A percentile compares a stretch with the other conserved stretches of the same genome.
These are phyloP conservation scores for Harmothoe impar DNA, from an alignment of 2,888 invertebrate species.

Conservation along the genomic window DNA sequence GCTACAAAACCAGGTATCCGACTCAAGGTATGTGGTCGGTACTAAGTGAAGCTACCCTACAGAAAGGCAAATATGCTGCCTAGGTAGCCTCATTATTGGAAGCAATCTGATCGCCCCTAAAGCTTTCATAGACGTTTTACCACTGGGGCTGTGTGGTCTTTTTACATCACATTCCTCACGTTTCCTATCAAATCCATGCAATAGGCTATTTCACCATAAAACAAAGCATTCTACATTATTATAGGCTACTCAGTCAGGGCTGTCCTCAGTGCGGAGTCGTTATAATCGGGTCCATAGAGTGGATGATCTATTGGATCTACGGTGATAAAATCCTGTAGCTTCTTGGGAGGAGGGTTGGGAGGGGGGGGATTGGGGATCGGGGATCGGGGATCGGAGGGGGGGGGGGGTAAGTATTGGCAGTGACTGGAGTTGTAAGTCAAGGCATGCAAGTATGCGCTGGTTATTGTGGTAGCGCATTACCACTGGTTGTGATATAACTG, in stretches of 20 bases:
- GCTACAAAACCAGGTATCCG: too few species aligned
- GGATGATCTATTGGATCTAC: neutral
- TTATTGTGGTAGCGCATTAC: too few species aligned
- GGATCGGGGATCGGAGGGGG: too few species aligned
- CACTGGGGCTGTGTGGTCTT: neutral
- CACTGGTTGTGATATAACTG: too few species aligned
- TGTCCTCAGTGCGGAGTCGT: neutral
- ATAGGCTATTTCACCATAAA: slow-evolving; percentile 4
- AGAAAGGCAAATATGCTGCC: too few species aligned
- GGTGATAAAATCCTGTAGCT: neutral
- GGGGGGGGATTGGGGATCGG: neutral
- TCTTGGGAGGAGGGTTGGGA: neutral
- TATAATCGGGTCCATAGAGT: neutral
- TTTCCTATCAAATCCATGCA: neutral
- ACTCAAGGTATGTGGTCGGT: too few species aligned
- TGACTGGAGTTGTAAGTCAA: neutral
- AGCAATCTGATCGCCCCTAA: too few species aligned
- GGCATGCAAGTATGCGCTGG: too few species aligned
- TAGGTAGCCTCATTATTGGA: too few species aligned
- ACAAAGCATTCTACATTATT: neutral
- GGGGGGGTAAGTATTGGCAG: neutral
- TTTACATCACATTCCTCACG: neutral
- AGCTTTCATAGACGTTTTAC: neutral
- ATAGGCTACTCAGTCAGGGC: neutral
- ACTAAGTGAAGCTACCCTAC: too few species aligned